A percentile compares a stretch with the other conserved stretches of the same genome.
These are phyloP conservation scores for Perca schrenkii DNA, from an alignment of 2,113 vertebrate genomes.

Conservation along the genomic window DNA sequence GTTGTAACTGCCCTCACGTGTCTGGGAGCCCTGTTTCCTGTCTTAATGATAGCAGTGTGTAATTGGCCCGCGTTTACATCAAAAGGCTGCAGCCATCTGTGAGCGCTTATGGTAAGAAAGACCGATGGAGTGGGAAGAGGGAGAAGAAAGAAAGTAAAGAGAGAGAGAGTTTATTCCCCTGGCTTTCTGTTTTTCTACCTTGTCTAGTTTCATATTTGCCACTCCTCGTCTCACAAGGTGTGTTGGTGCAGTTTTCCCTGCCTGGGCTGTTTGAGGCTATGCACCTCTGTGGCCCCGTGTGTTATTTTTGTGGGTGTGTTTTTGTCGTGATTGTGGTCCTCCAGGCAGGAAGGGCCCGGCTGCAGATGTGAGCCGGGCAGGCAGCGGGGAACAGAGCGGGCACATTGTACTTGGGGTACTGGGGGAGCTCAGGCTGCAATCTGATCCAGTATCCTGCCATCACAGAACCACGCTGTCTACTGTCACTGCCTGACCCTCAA, in stretches of 20 bases:
- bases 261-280: slow-evolving; percentile 18
- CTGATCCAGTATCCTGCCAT: slow-evolving; percentile 78
- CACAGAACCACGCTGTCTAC: slow-evolving; percentile 73
- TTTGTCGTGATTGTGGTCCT: slow-evolving; percentile 75
- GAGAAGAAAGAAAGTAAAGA: slow-evolving; percentile 33
- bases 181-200: slow-evolving; percentile 59
- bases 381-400: slow-evolving; percentile 73
- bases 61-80: slow-evolving; percentile 51
- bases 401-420: slow-evolving; percentile 78
- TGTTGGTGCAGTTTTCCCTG: background rate
- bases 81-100: slow-evolving; percentile 58
- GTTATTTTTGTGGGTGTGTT: slow-evolving; percentile 75
- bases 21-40: slow-evolving; percentile 35
- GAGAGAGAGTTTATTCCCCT: slow-evolving; percentile 33
- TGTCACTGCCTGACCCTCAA: slow-evolving; percentile 61
- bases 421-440: slow-evolving; percentile 71
- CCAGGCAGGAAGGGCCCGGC: slow-evolving; percentile 75
- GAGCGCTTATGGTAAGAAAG: slow-evolving; percentile 39
- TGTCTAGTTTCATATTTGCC: slow-evolving; percentile 61
- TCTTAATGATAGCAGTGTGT: slow-evolving; percentile 36
- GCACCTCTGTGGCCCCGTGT: slow-evolving; percentile 38
- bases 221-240: slow-evolving; percentile 35
- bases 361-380: slow-evolving; percentile 68
- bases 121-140: background rate
- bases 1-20: slow-evolving; percentile 31